phyloP scores from a whole-genome alignment of 2,797 vertebrate species.

The Vultur gryphus region DNA sequence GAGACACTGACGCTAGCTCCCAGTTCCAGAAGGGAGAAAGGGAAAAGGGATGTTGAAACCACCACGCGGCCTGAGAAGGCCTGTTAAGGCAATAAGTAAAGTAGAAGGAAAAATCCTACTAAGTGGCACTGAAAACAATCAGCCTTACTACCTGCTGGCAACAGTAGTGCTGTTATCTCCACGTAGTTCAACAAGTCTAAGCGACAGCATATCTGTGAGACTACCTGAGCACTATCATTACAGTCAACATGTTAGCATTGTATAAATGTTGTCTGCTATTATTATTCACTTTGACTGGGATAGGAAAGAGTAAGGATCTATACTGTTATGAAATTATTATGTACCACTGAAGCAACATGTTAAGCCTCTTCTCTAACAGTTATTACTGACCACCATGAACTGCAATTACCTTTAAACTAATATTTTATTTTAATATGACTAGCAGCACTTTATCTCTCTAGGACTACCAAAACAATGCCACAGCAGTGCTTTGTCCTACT shows the following conservation, averaged over 20 bases:
- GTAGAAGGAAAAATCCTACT: not conserved
- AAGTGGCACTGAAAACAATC: not conserved
- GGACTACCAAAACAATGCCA: not conserved
- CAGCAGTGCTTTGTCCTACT: not conserved
- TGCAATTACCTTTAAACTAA: not conserved
- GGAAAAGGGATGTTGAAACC: not conserved
- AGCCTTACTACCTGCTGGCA: not conserved
- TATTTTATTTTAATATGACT: not conserved
- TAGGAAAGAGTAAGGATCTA: not conserved
- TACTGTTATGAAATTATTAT: not conserved
- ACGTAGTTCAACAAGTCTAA: not conserved
- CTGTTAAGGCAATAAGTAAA: not conserved
- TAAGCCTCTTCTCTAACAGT: not conserved
- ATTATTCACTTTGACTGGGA: not conserved
- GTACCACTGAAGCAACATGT: not conserved
- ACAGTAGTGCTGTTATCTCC: not conserved
- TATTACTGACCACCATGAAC: not conserved
- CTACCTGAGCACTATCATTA: not conserved
- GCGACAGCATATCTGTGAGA: fast-evolving
- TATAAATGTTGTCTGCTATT: not conserved
- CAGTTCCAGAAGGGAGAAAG: not conserved
- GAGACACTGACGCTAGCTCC: not conserved
- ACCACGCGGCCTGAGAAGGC: fast-evolving
- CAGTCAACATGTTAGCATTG: not conserved
- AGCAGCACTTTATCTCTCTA: not conserved